phyloP scores from a whole-genome alignment of 2,797 vertebrate genomes.

The Cryptoprocta ferox region DNA sequence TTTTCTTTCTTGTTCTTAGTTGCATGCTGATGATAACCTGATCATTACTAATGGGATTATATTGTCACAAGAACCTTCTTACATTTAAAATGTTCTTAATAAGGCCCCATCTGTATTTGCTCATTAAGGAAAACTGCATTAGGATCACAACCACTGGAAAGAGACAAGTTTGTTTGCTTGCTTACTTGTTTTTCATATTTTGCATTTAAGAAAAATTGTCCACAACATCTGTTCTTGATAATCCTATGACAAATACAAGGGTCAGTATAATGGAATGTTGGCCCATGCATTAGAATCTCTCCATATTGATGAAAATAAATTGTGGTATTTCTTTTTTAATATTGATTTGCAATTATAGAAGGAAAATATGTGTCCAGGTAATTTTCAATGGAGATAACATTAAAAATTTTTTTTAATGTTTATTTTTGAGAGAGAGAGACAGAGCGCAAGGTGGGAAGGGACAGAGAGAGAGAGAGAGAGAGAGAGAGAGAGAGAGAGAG shows the following conservation, averaged over 20 bases:
- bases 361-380: not conserved
- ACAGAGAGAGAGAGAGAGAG: accelerated
- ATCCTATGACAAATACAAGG: not conserved
- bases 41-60: not conserved
- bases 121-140: conserved; percentile 34
- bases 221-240: conserved; percentile 33
- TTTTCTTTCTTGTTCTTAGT: conserved; percentile 4
- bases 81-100: conserved; percentile 5
- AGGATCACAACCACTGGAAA: not conserved
- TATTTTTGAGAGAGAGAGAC: no score
- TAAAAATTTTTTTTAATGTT: no score
- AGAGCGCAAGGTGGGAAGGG: no score
- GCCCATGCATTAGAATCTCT: conserved; percentile 9
- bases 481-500: no score
- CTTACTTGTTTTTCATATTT: conserved; percentile 41
- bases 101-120: not conserved
- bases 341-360: conserved; percentile 36
- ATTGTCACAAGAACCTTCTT: not conserved
- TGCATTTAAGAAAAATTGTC: conserved; percentile 1
- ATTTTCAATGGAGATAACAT: not conserved
- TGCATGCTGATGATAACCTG: not conserved
- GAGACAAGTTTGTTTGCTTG: not conserved
- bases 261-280: not conserved
- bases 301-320: not conserved
- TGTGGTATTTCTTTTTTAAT: not conserved